A percentile compares a stretch with the other conserved stretches of the same genome.
Evolutionary conservation across 2,888 invertebrate species (phyloP).

Genomic region (Phyllotreta cruciferae): DNA sequence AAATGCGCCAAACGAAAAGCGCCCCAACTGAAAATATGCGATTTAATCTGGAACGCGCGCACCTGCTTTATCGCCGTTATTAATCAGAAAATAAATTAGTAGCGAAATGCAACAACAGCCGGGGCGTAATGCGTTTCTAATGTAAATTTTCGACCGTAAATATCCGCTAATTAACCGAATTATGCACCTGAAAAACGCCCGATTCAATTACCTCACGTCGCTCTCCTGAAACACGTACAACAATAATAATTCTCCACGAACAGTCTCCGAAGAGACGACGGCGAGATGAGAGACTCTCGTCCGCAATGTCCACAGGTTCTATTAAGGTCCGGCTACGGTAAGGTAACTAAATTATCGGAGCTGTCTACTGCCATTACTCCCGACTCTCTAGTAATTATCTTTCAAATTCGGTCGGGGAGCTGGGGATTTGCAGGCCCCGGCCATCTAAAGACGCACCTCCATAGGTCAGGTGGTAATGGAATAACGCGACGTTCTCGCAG

Average conservation of each 20-base stretch:
- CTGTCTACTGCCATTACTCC: slow-evolving; percentile 55
- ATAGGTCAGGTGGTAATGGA: slow-evolving; percentile 44
- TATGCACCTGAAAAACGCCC: slow-evolving; percentile 38
- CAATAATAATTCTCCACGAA: slow-evolving; percentile 32
- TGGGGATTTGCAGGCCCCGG: slow-evolving; percentile 50
- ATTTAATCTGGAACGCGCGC: slow-evolving; percentile 53
- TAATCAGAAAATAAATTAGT: slow-evolving; percentile 56
- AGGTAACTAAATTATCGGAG: slow-evolving; percentile 58
- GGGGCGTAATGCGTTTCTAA: slow-evolving; percentile 53
- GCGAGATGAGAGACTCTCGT: slow-evolving; percentile 10
- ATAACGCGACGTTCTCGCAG: slow-evolving; percentile 35
- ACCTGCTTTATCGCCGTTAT: slow-evolving; percentile 55
- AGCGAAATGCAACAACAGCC: slow-evolving; percentile 49
- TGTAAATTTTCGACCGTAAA: slow-evolving; percentile 50
- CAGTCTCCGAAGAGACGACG: slow-evolving; percentile 24
- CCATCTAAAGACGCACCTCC: slow-evolving; percentile 42
- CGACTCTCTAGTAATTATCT: slow-evolving; percentile 59
- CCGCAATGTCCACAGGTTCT: slow-evolving; percentile 44
- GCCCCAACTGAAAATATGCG: slow-evolving; percentile 49
- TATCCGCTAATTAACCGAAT: slow-evolving; percentile 43
- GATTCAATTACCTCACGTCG: slow-evolving; percentile 4
- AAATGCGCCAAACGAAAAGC: slow-evolving; percentile 31
- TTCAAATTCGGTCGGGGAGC: slow-evolving; percentile 59
- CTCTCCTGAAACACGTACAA: slow-evolving; percentile 7
- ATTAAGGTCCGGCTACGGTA: slow-evolving; percentile 48